Conservation (phyloP, 2,797 vertebrate genomes). For the Malurus leucopterus region DNA sequence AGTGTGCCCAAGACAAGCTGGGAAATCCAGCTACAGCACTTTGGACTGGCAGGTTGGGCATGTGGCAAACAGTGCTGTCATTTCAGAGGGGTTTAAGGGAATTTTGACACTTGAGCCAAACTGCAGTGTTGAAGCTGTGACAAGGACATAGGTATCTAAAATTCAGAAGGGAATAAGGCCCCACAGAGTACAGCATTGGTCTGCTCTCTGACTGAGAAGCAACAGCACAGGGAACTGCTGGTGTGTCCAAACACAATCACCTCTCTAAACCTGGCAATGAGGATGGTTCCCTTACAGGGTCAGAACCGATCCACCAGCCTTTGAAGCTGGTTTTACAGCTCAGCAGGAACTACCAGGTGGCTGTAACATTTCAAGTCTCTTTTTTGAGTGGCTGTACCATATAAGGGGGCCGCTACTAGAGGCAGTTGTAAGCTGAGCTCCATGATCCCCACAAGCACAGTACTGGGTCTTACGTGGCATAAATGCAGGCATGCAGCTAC, state of each 20-base stretch:
- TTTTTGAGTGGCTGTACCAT: fast-evolving
- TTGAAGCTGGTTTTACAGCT: background rate
- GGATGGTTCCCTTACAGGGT: fast-evolving
- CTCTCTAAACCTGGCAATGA: background rate
- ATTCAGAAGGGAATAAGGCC: background rate
- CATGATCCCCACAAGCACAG: background rate
- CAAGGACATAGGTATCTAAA: background rate
- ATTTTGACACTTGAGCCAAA: background rate
- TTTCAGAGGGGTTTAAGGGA: background rate
- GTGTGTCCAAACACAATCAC: fast-evolving
- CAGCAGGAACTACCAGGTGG: background rate
- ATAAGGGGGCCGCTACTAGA: background rate
- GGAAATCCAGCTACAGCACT: background rate
- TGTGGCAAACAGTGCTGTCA: background rate
- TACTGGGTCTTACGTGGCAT: background rate
- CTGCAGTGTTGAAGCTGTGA: background rate
- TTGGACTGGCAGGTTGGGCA: background rate
- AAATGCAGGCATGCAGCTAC: background rate
- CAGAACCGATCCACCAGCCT: background rate
- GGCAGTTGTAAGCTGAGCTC: background rate
- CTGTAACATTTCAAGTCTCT: background rate
- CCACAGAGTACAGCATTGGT: background rate
- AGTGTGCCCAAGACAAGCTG: background rate
- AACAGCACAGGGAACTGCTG: too few species aligned
- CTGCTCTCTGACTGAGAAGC: background rate